Base-by-base conservation (phyloP, 2,888 invertebrate genomes). In the Sesamia inferens region DNA sequence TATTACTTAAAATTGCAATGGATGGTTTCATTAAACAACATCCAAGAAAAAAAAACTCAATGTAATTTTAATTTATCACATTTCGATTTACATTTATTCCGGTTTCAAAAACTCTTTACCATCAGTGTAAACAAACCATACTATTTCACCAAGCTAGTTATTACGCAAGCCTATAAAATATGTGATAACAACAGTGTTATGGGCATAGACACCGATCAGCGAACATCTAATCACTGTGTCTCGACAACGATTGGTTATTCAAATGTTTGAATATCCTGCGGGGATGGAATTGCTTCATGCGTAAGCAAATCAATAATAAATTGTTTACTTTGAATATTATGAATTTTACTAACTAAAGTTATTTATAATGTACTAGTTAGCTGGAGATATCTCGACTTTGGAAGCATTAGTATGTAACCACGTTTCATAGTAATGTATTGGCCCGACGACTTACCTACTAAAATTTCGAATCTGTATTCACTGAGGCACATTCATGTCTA, bases 181-280 rank as follows among this genome's bases (percentile, higher is more conserved):
- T 63, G 42, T 72, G 71, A 77, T 78, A 79, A 74, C 71, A 76
- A 68, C 76, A 22, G 72, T 54, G 63, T 79, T 78, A 74, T 64
- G 57, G 51, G 39, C 66, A 42, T 55, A 42, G 78, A 70, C 78
- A 77, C 71, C 73, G 74, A 84, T 86, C 81, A 74, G 74, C 79
- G 75, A 71, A 66, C 71, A 74, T 68, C 79, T 79, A 83, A 85
- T 86, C 81, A 84, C 70, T 64, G n/a, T 64, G 57, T 58, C 78
- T 57, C 62, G 59, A 48, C 61, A 55, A 39, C 74, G 79, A 86
- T 84, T 79, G 84, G 79, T 79, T 83, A 87, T 87, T 85, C 85
- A 85, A 87, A 85, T 83, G 76, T 85, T 81, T 75, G 79, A 84
- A 84, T 81, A 75, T 81, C 82, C 87, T 78, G 59, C 76, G 86